These are phyloP conservation scores for Mayetiola destructor DNA, from an alignment of 2,888 invertebrate species.

Conservation along the genomic window DNA sequence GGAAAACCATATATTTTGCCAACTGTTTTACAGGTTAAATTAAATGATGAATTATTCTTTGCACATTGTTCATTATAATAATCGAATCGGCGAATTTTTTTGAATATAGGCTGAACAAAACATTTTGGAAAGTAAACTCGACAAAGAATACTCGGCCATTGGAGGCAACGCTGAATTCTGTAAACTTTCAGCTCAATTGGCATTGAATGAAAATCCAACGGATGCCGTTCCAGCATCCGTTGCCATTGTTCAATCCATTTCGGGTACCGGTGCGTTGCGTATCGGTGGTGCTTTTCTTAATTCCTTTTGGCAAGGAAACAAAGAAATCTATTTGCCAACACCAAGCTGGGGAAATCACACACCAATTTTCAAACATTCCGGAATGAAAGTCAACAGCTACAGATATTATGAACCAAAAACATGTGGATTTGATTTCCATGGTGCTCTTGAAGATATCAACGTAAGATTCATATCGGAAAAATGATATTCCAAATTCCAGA, in stretches of 20 bases:
- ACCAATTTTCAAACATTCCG: conserved; percentile 81
- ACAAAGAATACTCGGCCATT: conserved; percentile 94
- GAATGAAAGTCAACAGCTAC: conserved; percentile 74
- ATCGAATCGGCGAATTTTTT: neutral
- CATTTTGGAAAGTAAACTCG: conserved; percentile 50
- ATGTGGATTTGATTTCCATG: conserved; percentile 83
- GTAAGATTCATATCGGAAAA: too few species aligned
- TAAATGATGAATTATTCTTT: too few species aligned
- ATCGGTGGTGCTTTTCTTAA: conserved; percentile 80
- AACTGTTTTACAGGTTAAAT: conserved; percentile 55
- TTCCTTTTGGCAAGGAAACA: conserved; percentile 61
- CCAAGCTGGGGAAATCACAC: conserved; percentile 99
- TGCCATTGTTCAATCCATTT: conserved; percentile 52
- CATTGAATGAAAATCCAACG: conserved; percentile 52
- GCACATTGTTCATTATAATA: too few species aligned
- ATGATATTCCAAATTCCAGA: too few species aligned
- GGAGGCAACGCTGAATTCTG: conserved; percentile 74
- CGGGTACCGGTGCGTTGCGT: conserved; percentile 88
- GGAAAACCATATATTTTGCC: conserved; percentile 93
- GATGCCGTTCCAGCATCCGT: conserved; percentile 39
- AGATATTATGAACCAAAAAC: conserved; percentile 88
- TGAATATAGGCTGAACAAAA: conserved; percentile 67
- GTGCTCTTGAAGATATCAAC: conserved; percentile 73
- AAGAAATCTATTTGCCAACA: conserved; percentile 73
- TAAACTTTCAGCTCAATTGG: conserved; percentile 68